These are phyloP conservation scores for Triplophysa siluroides DNA, from an alignment of 2,113 vertebrate species.

Conservation along the genomic window DNA sequence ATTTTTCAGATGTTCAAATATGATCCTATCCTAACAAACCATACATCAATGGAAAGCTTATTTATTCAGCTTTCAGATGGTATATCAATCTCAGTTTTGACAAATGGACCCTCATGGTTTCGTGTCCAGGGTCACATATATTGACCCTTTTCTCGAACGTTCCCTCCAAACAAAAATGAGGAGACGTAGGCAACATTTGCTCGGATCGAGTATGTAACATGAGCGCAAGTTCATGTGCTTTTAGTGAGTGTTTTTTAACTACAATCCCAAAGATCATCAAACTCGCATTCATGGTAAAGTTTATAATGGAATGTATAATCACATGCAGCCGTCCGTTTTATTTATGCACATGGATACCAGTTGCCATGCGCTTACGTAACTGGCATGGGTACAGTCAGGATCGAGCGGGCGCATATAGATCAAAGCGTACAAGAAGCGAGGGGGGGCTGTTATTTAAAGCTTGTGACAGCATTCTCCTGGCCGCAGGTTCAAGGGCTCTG, in stretches of 20 bases:
- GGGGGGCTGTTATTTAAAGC: slow-evolving; percentile 31
- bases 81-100: too few species aligned
- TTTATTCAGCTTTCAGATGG: too few species aligned
- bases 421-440: not conserved
- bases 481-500: slow-evolving; percentile 38
- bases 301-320: not conserved
- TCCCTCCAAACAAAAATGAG: not conserved
- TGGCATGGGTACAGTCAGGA: not conserved
- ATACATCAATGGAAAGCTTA: too few species aligned
- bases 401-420: not conserved
- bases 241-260: not conserved
- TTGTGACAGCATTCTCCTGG: slow-evolving; percentile 29
- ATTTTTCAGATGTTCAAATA: too few species aligned
- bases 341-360: not conserved
- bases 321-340: not conserved
- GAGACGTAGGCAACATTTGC: not conserved
- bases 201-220: not conserved
- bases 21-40: too few species aligned
- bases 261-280: not conserved
- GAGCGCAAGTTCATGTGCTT: not conserved
- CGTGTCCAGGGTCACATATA: not conserved
- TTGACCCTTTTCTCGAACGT: not conserved
- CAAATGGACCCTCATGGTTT: too few species aligned
- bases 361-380: not conserved
- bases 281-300: not conserved